These are phyloP conservation scores for Drosophila longiperda DNA, from an alignment of 2,888 invertebrate species.

Conservation along the genomic window DNA sequence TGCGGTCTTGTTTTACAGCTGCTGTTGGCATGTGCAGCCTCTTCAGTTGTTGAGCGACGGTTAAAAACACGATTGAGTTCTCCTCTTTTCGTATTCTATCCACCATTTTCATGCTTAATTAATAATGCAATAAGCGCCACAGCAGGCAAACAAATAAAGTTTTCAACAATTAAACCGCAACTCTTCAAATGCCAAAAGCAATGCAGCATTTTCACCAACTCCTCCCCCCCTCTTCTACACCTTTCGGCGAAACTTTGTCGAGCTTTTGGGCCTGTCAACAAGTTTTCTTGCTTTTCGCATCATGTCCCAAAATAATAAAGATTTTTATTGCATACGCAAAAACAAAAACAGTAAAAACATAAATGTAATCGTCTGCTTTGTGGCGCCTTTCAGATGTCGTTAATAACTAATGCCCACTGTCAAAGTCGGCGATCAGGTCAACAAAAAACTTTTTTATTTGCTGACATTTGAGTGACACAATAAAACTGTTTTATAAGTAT, in stretches of 20 bases:
- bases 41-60: conserved; percentile 5
- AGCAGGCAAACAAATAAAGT: conserved; percentile 37
- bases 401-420: conserved; percentile 41
- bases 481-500: conserved; percentile 42
- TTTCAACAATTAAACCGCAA: conserved; percentile 46
- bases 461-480: conserved; percentile 39
- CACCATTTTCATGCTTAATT: conserved; percentile 65
- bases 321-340: conserved; percentile 32
- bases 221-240: neutral
- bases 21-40: conserved; percentile 62
- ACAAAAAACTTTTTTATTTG: conserved; percentile 32
- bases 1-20: conserved; percentile 22
- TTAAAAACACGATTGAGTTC: conserved; percentile 4
- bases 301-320: conserved; percentile 31
- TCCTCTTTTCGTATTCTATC: conserved; percentile 1
- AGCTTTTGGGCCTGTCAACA: conserved; percentile 40
- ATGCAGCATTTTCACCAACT: conserved; percentile 7
- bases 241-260: conserved; percentile 16
- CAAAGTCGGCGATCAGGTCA: conserved; percentile 15
- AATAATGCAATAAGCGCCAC: conserved; percentile 61
- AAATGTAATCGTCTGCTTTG: conserved; percentile 27
- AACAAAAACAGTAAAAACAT: conserved; percentile 7
- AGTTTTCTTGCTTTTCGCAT: conserved; percentile 26
- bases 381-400: conserved; percentile 35
- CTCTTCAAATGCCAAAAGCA: conserved; percentile 40